phyloP scores from a whole-genome alignment of 2,888 invertebrate genomes.

The Odontocolon sp. region DNA sequence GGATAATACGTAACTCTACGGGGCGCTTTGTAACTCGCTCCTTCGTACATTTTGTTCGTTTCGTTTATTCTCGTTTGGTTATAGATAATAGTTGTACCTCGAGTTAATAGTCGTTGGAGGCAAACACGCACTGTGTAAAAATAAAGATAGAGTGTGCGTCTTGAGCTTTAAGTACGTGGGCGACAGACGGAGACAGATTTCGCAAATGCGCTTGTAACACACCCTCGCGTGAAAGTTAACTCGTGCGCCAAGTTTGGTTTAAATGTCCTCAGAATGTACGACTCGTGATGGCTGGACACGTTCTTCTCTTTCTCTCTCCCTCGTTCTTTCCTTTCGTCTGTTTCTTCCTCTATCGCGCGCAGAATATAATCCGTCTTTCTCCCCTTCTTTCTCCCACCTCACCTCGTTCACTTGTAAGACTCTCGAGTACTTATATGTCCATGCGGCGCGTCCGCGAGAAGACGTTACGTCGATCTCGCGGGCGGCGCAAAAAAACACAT shows the following conservation, averaged over 20 bases:
- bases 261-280: slow-evolving; percentile 57
- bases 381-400: too few species aligned
- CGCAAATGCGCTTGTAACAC: slow-evolving; percentile 46
- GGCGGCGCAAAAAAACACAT: slow-evolving; percentile 31
- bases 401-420: slow-evolving; percentile 30
- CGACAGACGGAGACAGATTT: slow-evolving; percentile 27
- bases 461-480: slow-evolving; percentile 52
- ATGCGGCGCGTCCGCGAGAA: slow-evolving; percentile 24
- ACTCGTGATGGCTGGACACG: slow-evolving; percentile 47
- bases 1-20: slow-evolving; percentile 49
- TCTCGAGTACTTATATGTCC: slow-evolving; percentile 52
- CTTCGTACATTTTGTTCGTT: slow-evolving; percentile 27
- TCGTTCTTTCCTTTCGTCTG: not conserved
- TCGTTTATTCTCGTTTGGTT: not conserved
- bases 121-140: not conserved
- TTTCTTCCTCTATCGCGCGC: not conserved
- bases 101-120: not conserved
- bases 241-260: slow-evolving; percentile 60
- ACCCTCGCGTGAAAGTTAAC: slow-evolving; percentile 64
- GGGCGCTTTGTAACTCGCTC: slow-evolving; percentile 41
- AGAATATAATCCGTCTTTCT: slow-evolving; percentile 39
- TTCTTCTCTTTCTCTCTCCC: not conserved
- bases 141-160: not conserved
- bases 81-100: not conserved
- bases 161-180: not conserved